Evolutionary conservation across 1,140 invertebrate genomes (phyloP).

Genomic region (Drosophila cardini): DNA sequence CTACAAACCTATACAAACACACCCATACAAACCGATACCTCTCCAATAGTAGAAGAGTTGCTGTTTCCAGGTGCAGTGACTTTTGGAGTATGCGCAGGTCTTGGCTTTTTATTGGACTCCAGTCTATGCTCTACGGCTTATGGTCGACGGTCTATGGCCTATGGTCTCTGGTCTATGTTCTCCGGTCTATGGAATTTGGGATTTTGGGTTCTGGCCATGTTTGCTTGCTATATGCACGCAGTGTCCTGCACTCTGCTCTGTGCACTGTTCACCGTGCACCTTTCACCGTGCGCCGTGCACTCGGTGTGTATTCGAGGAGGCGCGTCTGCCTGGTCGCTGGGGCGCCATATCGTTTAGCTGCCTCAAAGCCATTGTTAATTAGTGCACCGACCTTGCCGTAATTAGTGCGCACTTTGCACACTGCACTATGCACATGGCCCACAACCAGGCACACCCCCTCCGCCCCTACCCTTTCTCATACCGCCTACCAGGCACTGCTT

Average conservation of each 20-base stretch:
- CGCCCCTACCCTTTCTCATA: background rate
- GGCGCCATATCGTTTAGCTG: constrained; percentile 65
- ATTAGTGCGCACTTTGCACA: constrained; percentile 71
- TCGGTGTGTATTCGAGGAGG: background rate
- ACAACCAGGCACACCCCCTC: background rate
- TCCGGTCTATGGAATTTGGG: constrained; percentile 13
- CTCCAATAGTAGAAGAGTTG: background rate
- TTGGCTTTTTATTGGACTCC: constrained; percentile 3
- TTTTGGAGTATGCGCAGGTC: constrained; percentile 11
- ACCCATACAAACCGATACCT: constrained; percentile 2
- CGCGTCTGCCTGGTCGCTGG: constrained; percentile 23
- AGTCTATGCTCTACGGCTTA: constrained; percentile 3
- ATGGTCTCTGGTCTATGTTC: constrained; percentile 1
- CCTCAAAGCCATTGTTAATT: constrained; percentile 79
- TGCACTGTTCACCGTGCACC: background rate
- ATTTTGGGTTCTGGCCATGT: constrained; percentile 14
- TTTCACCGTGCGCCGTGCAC: background rate
- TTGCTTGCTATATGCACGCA: background rate
- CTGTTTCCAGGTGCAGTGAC: constrained; percentile 20
- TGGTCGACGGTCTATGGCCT: constrained; percentile 4
- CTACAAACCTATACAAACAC: constrained; percentile 1
- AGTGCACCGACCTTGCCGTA: constrained; percentile 77
- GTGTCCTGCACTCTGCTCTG: background rate
- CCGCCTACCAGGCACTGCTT: too few relatives aligned
- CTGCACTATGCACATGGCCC: background rate